Evolutionary conservation across 1,140 invertebrate species (phyloP), one percentile per base, ranked within the genome.

Genomic region (Lordiphosa clarofinis): DNA sequence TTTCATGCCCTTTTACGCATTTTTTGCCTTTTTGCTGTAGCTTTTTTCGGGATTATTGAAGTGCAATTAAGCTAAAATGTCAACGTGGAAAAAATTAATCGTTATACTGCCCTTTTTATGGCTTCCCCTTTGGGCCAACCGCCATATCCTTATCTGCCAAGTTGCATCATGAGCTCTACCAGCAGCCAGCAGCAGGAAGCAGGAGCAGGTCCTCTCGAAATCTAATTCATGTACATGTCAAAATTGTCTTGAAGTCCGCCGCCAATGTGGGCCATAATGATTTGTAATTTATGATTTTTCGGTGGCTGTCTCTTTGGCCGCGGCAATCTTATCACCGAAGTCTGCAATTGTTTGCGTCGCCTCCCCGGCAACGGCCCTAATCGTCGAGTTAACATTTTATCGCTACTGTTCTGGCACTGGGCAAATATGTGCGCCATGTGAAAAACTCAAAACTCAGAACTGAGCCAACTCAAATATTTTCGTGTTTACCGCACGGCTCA

Each of bases 31-130:
- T 70, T 81, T 72, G 71, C 65, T 53, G 63, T 62, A 37, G 53
- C 58, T 82, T 82, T 81, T 82, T 86, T 86, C 73, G 79, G 78
- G 78, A 87, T 87, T 87, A 87, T 87, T 87, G 82, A 87, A 87
- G 82, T 87, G 82, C 82, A 87, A 87, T 87, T 87, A 87, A 87
- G 82, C 82, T 73, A 87, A 87, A 84, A 84, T 84, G 78, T 84
- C 78, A 84, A 84, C 78, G 78, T 73, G 78, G 71, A 84, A 84
- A 84, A 84, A 84, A 84, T 84, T 84, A 84, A 84, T 84, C 78
- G 78, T 84, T 84, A 84, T 84, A 84, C 79, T 84, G 66, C 79
- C 73, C 78, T 86, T 84, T 84, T 84, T 84, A 84, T 84, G 78
- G 78, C 60, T 68, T 67, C 71, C 71, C 65, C 72, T 58, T 53